Evolutionary conservation across 2,113 vertebrate species (phyloP).

Genomic region (Thalassarche chlororhynchos): DNA sequence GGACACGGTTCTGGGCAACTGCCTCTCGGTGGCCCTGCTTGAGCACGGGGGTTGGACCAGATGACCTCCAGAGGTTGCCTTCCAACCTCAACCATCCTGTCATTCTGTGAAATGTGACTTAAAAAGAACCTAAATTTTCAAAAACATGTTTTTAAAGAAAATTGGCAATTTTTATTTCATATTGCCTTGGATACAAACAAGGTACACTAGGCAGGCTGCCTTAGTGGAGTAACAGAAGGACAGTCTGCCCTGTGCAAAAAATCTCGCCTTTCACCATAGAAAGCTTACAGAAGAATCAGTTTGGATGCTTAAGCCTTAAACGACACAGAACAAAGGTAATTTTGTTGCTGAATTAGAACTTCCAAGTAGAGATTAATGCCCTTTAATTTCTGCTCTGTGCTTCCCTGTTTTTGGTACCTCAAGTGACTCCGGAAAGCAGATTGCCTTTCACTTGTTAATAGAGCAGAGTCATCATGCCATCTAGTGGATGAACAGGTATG

Average conservation of each 20-base stretch:
- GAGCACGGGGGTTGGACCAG: fast-evolving
- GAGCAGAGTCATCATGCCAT: neutral
- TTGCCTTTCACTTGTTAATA: neutral
- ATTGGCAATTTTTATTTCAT: neutral
- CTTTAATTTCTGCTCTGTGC: neutral
- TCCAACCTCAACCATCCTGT: neutral
- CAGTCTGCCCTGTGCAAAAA: neutral
- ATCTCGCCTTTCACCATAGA: neutral
- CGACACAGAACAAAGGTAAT: neutral
- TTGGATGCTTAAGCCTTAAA: neutral
- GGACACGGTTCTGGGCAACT: fast-evolving
- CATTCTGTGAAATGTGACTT: neutral
- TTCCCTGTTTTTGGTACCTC: neutral
- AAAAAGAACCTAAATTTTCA: neutral
- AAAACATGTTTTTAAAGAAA: neutral
- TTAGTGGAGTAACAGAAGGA: neutral
- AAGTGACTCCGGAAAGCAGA: neutral
- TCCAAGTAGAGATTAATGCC: neutral
- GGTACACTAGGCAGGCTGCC: neutral
- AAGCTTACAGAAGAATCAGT: neutral
- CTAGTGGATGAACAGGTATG: neutral
- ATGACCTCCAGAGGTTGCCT: neutral
- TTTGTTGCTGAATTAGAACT: neutral
- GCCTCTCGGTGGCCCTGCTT: neutral
- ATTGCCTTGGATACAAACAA: neutral